These are phyloP conservation scores for Altica lythri DNA, from an alignment of 2,888 invertebrate species.

Conservation along the genomic window DNA sequence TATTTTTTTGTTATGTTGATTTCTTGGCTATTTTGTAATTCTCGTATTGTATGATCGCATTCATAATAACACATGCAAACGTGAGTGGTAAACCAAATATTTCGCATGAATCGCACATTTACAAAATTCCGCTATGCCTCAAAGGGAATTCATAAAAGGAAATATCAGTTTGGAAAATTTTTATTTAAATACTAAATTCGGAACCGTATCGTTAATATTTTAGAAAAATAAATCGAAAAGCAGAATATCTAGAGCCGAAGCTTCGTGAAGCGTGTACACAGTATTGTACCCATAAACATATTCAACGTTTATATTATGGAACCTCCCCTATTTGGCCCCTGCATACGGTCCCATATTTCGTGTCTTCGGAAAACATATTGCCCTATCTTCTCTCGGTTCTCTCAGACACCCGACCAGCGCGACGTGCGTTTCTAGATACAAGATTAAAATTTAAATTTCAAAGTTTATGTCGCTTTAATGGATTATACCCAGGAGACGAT, in stretches of 20 bases:
- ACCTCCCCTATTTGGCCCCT: constrained; percentile 11
- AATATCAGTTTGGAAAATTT: not conserved
- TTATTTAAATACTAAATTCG: constrained; percentile 12
- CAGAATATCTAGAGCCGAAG: constrained; percentile 1
- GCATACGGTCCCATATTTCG: constrained; percentile 12
- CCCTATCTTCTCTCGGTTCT: constrained; percentile 8
- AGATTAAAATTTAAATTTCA: constrained; percentile 29
- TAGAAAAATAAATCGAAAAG: constrained; percentile 12
- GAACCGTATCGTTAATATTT: constrained; percentile 7
- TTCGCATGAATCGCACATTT: too few species aligned
- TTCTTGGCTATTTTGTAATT: too few species aligned
- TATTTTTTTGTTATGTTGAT: too few species aligned
- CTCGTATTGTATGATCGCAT: too few species aligned
- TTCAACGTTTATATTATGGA: constrained; percentile 17
- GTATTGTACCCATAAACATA: constrained; percentile 13
- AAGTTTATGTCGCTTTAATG: constrained; percentile 4
- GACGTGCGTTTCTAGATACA: constrained; percentile 1
- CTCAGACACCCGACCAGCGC: constrained; percentile 1
- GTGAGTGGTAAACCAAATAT: too few species aligned
- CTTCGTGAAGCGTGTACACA: not conserved
- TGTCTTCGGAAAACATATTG: constrained; percentile 11
- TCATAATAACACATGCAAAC: too few species aligned
- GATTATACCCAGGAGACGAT: too few species aligned
- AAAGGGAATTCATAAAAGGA: too few species aligned
- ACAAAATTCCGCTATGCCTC: too few species aligned